phyloP scores from a whole-genome alignment of 92 coral and sea anemone genomes.

The Phenganax marumi region DNA sequence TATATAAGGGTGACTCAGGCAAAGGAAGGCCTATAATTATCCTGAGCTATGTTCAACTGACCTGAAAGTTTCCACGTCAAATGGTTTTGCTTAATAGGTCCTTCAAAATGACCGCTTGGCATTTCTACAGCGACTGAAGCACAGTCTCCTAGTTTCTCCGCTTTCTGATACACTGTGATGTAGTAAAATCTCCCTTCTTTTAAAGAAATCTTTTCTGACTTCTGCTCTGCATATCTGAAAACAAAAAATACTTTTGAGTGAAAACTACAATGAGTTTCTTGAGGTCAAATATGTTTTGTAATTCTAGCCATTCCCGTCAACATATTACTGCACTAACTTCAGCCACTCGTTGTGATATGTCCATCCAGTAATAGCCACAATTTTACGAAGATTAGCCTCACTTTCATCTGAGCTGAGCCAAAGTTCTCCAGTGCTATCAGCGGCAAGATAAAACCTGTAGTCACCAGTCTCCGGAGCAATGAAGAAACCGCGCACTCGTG shows the following conservation, averaged over 20 bases:
- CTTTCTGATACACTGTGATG: conserved; percentile 90
- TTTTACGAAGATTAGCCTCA: conserved; percentile 72
- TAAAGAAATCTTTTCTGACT: conserved; percentile 78
- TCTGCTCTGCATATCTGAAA: conserved; percentile 88
- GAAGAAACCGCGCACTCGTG: conserved; percentile 89
- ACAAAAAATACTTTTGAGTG: neutral
- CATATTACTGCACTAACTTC: conserved; percentile 65
- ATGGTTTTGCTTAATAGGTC: conserved; percentile 91
- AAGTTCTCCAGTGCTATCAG: conserved; percentile 91
- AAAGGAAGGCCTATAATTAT: neutral
- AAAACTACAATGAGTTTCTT: neutral
- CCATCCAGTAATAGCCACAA: conserved; percentile 90
- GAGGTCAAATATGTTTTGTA: neutral
- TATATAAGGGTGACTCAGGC: too few species aligned
- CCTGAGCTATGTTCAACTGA: conserved; percentile 14
- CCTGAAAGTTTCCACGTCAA: conserved; percentile 96
- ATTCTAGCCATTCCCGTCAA: too few species aligned
- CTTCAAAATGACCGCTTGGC: conserved; percentile 98
- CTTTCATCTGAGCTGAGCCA: conserved; percentile 96
- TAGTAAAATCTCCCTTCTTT: conserved; percentile 85
- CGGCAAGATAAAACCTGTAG: conserved; percentile 95
- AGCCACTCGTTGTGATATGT: conserved; percentile 99
- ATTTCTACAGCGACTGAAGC: conserved; percentile 93
- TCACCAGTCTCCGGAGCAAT: conserved; percentile 89
- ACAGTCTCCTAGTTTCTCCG: conserved; percentile 94